Conservation (phyloP, 2,888 invertebrate genomes). For the Hirtodrosophila trivittata region DNA sequence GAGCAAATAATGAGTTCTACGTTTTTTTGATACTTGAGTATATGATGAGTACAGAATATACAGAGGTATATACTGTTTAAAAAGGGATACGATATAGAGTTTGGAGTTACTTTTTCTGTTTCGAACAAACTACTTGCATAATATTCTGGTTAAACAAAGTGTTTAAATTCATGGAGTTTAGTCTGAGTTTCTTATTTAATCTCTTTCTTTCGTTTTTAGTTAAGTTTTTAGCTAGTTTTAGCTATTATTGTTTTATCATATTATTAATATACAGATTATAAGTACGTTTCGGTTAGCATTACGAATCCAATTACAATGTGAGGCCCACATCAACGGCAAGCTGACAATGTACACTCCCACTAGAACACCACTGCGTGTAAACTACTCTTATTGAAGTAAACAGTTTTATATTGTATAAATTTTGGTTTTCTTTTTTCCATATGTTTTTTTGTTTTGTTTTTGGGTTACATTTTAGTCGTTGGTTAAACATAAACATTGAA, state of each 20-base stretch:
- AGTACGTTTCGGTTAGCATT: slow-evolving; percentile 70
- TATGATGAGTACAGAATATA: no score
- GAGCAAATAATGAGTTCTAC: slow-evolving; percentile 43
- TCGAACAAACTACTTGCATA: slow-evolving; percentile 82
- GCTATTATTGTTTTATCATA: slow-evolving; percentile 43
- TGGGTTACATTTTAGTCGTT: slow-evolving; percentile 38
- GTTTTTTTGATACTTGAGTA: no score
- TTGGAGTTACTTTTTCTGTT: no score
- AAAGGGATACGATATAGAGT: no score
- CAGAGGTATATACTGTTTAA: no score
- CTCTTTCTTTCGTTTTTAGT: slow-evolving; percentile 31
- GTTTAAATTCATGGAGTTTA: slow-evolving; percentile 69
- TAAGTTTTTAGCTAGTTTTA: slow-evolving; percentile 31
- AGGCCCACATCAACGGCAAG: slow-evolving; percentile 89
- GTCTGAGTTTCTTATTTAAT: slow-evolving; percentile 63
- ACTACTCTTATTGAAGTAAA: slow-evolving; percentile 84
- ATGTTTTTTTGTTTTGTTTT: slow-evolving; percentile 30
- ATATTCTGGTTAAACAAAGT: slow-evolving; percentile 83
- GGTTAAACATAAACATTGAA: slow-evolving; percentile 60
- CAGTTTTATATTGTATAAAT: slow-evolving; percentile 58
- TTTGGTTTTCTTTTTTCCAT: slow-evolving; percentile 31
- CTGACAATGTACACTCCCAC: slow-evolving; percentile 86
- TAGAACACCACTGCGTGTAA: slow-evolving; percentile 84
- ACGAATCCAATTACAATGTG: slow-evolving; percentile 81
- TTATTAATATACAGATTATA: slow-evolving; percentile 53